Evolutionary conservation across 2,113 vertebrate species (phyloP).

Genomic region (Ceyx melanurus): DNA sequence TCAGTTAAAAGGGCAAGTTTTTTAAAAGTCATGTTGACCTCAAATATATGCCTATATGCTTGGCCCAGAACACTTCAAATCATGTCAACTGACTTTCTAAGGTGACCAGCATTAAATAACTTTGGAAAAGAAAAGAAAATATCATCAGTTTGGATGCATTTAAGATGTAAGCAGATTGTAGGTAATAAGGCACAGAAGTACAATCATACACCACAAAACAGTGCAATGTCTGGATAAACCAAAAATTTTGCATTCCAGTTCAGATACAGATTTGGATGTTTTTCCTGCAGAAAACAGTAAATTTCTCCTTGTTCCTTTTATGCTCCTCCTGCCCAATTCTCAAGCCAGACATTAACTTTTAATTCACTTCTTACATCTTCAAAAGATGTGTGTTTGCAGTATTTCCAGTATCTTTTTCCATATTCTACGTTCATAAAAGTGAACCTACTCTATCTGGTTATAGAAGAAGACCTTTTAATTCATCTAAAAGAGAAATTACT

Average conservation of each 20-base stretch:
- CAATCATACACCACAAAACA: background rate
- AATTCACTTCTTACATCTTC: background rate
- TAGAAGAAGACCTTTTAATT: background rate
- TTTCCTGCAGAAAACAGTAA: background rate
- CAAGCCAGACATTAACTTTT: conserved; percentile 28
- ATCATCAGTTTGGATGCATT: background rate
- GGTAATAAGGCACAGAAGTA: background rate
- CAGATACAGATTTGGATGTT: background rate
- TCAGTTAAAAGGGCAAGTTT: background rate
- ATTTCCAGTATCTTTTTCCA: conserved; percentile 5
- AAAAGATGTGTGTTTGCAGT: background rate
- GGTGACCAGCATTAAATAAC: background rate
- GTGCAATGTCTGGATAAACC: background rate
- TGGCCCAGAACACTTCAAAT: background rate
- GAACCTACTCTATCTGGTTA: background rate
- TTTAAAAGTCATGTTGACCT: background rate
- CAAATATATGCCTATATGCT: background rate
- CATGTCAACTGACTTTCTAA: background rate
- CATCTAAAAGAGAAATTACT: background rate
- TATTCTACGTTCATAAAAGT: background rate
- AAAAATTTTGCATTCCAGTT: background rate
- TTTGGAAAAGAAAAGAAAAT: background rate
- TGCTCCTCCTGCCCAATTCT: background rate
- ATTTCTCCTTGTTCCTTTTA: background rate
- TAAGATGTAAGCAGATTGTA: fast-evolving